Base-by-base conservation (phyloP, 2,888 invertebrate genomes). In the Sphecodes monilicornis region DNA sequence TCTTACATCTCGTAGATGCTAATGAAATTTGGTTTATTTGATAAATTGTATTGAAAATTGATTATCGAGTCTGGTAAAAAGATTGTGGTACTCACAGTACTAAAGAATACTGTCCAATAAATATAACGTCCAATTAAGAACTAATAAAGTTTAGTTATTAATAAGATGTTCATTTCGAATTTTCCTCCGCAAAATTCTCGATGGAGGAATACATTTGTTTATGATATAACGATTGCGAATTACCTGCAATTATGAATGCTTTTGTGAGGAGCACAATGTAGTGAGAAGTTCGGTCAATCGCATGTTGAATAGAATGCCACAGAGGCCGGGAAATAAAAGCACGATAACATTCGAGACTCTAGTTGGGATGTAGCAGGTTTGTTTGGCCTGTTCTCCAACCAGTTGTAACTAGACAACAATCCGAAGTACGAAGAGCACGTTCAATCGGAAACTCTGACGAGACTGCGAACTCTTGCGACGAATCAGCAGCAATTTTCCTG, bases 391-490 rank as follows among this genome's bases (percentile, higher is more conserved):
- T 36, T 36, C 41, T 32, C n/a, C 18, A 46, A 6, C 46, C 29
- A 39, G 41, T 66, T 36, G 60, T 10, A 29, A 13, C 54, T 41
- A 43, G 16, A 60, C 60, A 60, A 32, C 64, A 77, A 60, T 26
- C 39, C 8, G 60, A 77, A 64, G 29, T 80, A 60, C 16, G 22
- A 11, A 1, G 46, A 80, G 43, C 26, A 10, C 54, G n/a, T 29
- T 29, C 46, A 29, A 43, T 60, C 43, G 29, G 39, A 36, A 18
- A 43, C 29, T 57, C 22, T 80, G 70, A 78, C 60, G 78, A 77
- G 69, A 4, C 39, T 18, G 29, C 22, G 36, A 64, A 32, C 64
- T 32, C 60, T 46, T 29, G 54, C 76, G 22, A 26, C 64, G 64
- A 64, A 32, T 64, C 64, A 18, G 8, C 64, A 32, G n/a, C n/a